Evolutionary conservation across 2,797 vertebrate genomes (phyloP), one percentile per base, ranked within the genome.

Genomic region (Clarias platycephalus): DNA sequence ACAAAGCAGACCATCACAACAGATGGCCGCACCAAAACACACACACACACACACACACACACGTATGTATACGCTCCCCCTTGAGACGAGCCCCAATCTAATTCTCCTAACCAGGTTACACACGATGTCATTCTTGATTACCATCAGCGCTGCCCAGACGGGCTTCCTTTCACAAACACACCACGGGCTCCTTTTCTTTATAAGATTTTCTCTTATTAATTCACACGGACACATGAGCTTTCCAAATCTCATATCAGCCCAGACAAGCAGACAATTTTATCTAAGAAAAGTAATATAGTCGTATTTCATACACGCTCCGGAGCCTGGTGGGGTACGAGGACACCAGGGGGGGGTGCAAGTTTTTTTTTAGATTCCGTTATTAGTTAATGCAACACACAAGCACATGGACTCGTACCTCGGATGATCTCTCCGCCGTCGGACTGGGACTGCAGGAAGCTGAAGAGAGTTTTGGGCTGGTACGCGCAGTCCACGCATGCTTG

Each of bases 401-500:
- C 24, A 28, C 58, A 26, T 9, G 4, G 15, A 16, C 31, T 28
- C 83, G 85, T 95, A 98, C 97, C 97, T 93, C 96, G 95, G 91
- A 99, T 97, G 91, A 97, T 93, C 92, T 99, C 97, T 63, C 97
- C 98, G 60, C 97, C 97, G 31, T 97, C 97, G 85, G 97, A 96
- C 88, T 97, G 97, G 80, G 96, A 95, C 91, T 97, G 97, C 31
- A 99, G 95, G 92, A 98, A 96, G 63, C 95, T 93, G 92, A 98
- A 96, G 86, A 99, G 95, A 55, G 94, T 93, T 83, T 97, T 97
- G 58, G 95, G 93, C 85, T 97, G 94, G 93, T 95, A 94, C 34
- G 97, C 96, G 88, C 96, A 98, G 94, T 99, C 97, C 86, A 99
- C 96, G 0, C 96, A 98, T 84, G 97, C 97, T 92, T 99, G 97